Evolutionary conservation across 2,888 invertebrate genomes (phyloP).

Genomic region (Ectropis crepuscularia): DNA sequence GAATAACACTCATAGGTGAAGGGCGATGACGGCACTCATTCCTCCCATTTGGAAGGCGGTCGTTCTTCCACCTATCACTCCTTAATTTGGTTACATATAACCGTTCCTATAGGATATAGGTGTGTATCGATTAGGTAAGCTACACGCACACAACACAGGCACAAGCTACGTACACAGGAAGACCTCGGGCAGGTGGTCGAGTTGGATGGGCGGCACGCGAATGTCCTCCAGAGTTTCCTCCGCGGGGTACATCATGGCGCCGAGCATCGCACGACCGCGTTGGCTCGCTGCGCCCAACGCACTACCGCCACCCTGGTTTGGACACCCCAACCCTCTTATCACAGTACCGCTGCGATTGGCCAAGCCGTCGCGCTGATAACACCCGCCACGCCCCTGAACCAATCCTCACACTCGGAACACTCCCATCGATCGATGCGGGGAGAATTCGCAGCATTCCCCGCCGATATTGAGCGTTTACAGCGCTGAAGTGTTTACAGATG

Average conservation of each 20-base stretch:
- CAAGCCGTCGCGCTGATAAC: constrained; percentile 68
- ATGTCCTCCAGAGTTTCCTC: constrained; percentile 81
- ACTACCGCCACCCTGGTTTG: constrained; percentile 74
- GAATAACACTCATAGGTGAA: no score
- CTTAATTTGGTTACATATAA: not conserved
- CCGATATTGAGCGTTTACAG: constrained; percentile 73
- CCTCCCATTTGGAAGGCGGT: no score
- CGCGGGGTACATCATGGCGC: constrained; percentile 82
- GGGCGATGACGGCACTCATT: no score
- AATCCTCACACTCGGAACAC: constrained; percentile 65
- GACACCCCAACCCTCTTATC: constrained; percentile 81
- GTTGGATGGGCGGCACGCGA: constrained; percentile 89
- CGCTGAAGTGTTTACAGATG: constrained; percentile 67
- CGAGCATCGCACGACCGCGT: constrained; percentile 75
- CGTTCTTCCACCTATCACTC: no score
- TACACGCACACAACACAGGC: constrained; percentile 38
- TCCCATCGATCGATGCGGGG: constrained; percentile 78
- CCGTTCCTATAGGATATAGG: not conserved
- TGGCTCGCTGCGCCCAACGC: constrained; percentile 65
- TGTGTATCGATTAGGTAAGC: not conserved
- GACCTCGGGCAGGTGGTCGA: constrained; percentile 90
- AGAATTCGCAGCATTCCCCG: constrained; percentile 73
- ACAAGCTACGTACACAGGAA: constrained; percentile 87
- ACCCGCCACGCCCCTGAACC: constrained; percentile 78
- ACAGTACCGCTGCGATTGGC: constrained; percentile 68